Conservation (phyloP, 1,140 invertebrate genomes). For the Ips nitidus region DNA sequence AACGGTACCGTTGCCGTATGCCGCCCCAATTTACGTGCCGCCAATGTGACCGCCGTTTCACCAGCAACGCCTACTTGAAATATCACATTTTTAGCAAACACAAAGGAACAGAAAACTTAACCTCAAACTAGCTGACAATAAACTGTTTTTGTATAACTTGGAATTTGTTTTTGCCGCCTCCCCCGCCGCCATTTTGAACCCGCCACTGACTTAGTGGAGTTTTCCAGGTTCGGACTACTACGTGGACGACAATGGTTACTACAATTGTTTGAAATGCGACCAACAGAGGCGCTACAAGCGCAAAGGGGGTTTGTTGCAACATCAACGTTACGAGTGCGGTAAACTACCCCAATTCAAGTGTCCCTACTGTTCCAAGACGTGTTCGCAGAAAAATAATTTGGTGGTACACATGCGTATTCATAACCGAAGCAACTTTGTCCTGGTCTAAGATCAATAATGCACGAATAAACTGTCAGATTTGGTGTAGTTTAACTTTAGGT, state of each 20-base stretch:
- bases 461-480: no score
- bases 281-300: slow-evolving; percentile 49
- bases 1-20: slow-evolving; percentile 54
- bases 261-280: slow-evolving; percentile 6
- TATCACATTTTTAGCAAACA: not conserved
- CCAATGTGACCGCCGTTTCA: slow-evolving; percentile 37
- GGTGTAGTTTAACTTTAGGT: no score
- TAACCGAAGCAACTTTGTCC: no score
- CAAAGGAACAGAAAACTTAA: not conserved
- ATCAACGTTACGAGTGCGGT: slow-evolving; percentile 65
- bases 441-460: no score
- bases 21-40: slow-evolving; percentile 39
- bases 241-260: slow-evolving; percentile 8
- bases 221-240: not conserved
- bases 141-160: not conserved
- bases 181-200: not conserved
- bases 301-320: slow-evolving; percentile 59
- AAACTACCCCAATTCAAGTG: slow-evolving; percentile 40
- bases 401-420: not conserved
- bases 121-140: not conserved
- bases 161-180: not conserved
- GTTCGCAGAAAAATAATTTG: slow-evolving; percentile 29
- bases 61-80: slow-evolving; percentile 40
- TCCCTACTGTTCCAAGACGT: slow-evolving; percentile 48
- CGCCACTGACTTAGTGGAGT: no score